Conservation (phyloP, 2,113 vertebrate species). For the Mirounga angustirostris region DNA sequence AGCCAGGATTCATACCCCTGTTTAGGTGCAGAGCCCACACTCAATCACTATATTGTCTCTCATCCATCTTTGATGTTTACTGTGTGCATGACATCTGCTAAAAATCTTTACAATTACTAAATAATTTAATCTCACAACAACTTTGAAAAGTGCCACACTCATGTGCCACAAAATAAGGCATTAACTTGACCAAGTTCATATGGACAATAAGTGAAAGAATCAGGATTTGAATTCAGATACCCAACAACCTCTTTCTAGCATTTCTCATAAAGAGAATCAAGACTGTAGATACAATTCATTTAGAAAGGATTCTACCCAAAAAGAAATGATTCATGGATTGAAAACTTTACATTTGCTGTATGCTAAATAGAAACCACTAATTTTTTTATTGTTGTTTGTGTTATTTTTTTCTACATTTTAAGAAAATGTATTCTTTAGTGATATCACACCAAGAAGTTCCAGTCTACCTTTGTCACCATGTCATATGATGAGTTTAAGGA, state of each 20-base stretch:
- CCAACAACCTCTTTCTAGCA: not conserved
- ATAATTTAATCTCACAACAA: not conserved
- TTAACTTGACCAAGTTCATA: not conserved
- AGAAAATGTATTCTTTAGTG: not conserved
- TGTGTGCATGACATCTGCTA: not conserved
- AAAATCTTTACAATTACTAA: not conserved
- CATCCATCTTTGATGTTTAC: not conserved
- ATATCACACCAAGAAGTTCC: not conserved
- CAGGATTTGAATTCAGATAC: not conserved
- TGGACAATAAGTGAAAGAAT: not conserved
- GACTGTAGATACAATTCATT: not conserved
- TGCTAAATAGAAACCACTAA: not conserved
- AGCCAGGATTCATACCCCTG: not conserved
- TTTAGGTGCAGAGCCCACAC: not conserved
- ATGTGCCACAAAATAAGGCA: not conserved
- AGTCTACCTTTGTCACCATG: not conserved
- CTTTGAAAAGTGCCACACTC: not conserved
- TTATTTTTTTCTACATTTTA: not conserved
- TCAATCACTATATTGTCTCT: not conserved
- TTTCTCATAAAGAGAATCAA: not conserved
- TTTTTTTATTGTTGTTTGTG: not conserved
- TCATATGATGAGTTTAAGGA: not conserved
- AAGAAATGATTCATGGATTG: not conserved
- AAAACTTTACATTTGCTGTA: not conserved
- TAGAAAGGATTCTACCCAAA: not conserved